Base-by-base conservation (phyloP, 2,888 invertebrate genomes). In the Eupithecia dodoneata region DNA sequence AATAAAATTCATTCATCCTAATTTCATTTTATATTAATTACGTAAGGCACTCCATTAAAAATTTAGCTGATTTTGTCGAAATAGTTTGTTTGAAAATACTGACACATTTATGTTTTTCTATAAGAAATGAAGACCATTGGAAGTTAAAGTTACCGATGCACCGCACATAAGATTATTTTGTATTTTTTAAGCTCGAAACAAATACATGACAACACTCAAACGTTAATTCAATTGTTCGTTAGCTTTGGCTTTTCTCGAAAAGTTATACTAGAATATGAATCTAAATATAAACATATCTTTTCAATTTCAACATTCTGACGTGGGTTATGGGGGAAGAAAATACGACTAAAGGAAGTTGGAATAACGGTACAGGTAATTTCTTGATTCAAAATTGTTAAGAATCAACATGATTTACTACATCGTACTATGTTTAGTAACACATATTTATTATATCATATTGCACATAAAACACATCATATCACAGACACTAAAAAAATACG, bases 11-110 rank as follows among this genome's bases (percentile, higher is more conserved):
- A 91, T 93, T 87, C 93, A 90, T 89, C 91, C 95, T 95, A 95
- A 92, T 92, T 93, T 93, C 92, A 94, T 94, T 93, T 69, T 88
- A 92, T 94, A 94, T 91, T 94, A 93, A 90, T 92, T 95, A 95
- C 93, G 93, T 95, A 95, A 95, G 95, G 95, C 95, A 95, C 95
- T 95, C 95, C 94, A 91, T 93, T 94, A 93, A 93, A 67, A 93
- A 93, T 94, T 91, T 94, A 91, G 93, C 93, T 91, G 93, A 87
- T 92, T 90, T 91, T 90, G 88, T 93, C 93, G 90, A 93, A 94
- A 93, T 89, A 63, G 30, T 30, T 63, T 89, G 90, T 86, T 91
- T 88, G 85, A 88, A 91, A 90, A 90, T 89, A 90, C 90, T 91
- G 89, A 90, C 87, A 89, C 85, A 59, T 86, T 85, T 87, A 42